Evolutionary conservation across 1,140 invertebrate genomes (phyloP).

Genomic region (Neodiprion lecontei): DNA sequence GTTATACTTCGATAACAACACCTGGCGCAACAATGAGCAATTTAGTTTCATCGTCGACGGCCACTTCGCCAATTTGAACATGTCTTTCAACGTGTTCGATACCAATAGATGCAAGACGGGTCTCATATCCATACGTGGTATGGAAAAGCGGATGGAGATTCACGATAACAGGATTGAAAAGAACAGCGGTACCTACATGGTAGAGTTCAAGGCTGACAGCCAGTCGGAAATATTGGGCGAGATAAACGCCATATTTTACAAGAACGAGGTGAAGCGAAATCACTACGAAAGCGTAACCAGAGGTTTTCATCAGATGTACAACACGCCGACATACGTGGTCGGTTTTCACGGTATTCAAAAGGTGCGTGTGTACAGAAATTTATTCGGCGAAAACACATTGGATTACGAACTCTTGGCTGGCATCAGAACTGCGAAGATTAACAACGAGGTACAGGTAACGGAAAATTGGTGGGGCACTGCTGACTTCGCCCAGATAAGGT

Average conservation of each 20-base stretch:
- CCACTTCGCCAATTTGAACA: slow-evolving; percentile 86
- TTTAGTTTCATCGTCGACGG: slow-evolving; percentile 88
- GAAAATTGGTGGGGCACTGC: slow-evolving; percentile 97
- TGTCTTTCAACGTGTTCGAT: slow-evolving; percentile 85
- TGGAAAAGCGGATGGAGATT: slow-evolving; percentile 95
- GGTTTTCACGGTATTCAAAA: slow-evolving; percentile 95
- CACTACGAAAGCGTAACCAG: slow-evolving; percentile 45
- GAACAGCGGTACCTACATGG: slow-evolving; percentile 86
- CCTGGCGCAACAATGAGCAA: slow-evolving; percentile 84
- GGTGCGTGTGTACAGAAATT: slow-evolving; percentile 88
- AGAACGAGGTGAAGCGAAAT: slow-evolving; percentile 83
- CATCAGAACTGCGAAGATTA: slow-evolving; percentile 84
- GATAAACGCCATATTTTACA: slow-evolving; percentile 79
- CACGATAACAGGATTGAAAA: slow-evolving; percentile 78
- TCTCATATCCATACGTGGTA: slow-evolving; percentile 86
- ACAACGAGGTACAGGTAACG: slow-evolving; percentile 85
- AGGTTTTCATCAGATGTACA: slow-evolving; percentile 58
- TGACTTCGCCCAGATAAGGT: slow-evolving; percentile 72
- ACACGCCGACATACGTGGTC: slow-evolving; percentile 81
- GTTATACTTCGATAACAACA: slow-evolving; percentile 85
- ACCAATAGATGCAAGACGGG: slow-evolving; percentile 86
- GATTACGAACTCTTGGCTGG: slow-evolving; percentile 95
- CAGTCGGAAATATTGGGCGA: slow-evolving; percentile 92
- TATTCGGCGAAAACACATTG: slow-evolving; percentile 87
- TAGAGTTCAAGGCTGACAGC: slow-evolving; percentile 89